A percentile compares a stretch with the other conserved stretches of the same genome.
phyloP scores from a whole-genome alignment of 2,888 invertebrate genomes.

The Panopea generosa region DNA sequence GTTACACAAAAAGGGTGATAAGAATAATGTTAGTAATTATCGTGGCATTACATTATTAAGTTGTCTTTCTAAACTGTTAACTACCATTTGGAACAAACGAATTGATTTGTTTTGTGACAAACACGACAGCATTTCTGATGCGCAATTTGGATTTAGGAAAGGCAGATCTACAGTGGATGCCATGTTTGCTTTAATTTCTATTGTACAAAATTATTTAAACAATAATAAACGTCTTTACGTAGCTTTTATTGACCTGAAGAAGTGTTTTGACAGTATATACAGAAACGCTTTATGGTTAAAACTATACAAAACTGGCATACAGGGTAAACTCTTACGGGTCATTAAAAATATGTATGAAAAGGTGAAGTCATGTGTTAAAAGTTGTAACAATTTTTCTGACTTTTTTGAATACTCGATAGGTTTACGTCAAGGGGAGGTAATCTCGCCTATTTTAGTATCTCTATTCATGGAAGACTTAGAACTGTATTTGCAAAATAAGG shows the following conservation, averaged over 20 bases:
- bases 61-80: constrained; percentile 33
- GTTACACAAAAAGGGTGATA: constrained; percentile 28
- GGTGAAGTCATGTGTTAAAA: constrained; percentile 15
- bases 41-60: constrained; percentile 42
- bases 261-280: too few species aligned
- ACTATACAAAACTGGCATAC: constrained; percentile 3
- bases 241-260: constrained; percentile 28
- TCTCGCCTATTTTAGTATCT: constrained; percentile 24
- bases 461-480: constrained; percentile 26
- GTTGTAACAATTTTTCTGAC: constrained; percentile 19
- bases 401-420: constrained; percentile 11
- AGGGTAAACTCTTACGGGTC: constrained; percentile 16
- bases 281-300: constrained; percentile 37
- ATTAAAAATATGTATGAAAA: constrained; percentile 12
- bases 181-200: neutral
- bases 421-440: constrained; percentile 21
- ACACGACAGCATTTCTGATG: constrained; percentile 25
- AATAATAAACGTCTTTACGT: constrained; percentile 14
- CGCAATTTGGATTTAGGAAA: constrained; percentile 47
- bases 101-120: constrained; percentile 16
- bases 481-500: constrained; percentile 1
- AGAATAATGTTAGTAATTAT: constrained; percentile 33
- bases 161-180: constrained; percentile 32
- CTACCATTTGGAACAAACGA: constrained; percentile 28
- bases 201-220: constrained; percentile 4